phyloP scores from a whole-genome alignment of 2,888 invertebrate genomes.

The Hermodice carunculata region DNA sequence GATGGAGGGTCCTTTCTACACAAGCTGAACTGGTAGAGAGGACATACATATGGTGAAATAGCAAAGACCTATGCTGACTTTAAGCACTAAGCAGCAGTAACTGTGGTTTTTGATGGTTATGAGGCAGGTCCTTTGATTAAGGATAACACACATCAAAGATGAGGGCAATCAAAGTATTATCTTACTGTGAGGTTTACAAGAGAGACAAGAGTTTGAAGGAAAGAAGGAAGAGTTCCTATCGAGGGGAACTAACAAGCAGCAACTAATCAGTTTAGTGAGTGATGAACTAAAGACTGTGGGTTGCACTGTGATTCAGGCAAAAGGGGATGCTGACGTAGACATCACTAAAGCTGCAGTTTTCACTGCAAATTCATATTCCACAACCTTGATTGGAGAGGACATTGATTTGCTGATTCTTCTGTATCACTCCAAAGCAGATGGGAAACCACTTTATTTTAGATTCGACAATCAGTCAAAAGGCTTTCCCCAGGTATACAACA shows the following conservation, averaged over 20 bases:
- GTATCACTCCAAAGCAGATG: constrained; percentile 6
- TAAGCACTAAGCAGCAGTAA: constrained; percentile 22
- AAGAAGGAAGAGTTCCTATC: constrained; percentile 35
- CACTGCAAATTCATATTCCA: neutral
- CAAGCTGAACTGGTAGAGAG: constrained; percentile 29
- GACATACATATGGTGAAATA: constrained; percentile 28
- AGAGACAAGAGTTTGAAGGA: constrained; percentile 22
- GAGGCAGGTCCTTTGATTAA: constrained; percentile 21
- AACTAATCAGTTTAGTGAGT: constrained; percentile 24
- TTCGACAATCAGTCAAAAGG: constrained; percentile 6
- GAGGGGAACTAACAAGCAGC: constrained; percentile 26
- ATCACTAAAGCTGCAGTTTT: constrained; percentile 3
- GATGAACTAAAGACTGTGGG: constrained; percentile 15
- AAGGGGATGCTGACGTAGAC: neutral
- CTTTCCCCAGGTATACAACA: neutral
- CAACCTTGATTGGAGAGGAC: constrained; percentile 33
- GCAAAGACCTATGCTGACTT: constrained; percentile 20
- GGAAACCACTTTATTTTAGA: neutral
- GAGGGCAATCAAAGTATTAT: constrained; percentile 8
- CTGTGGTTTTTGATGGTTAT: constrained; percentile 34
- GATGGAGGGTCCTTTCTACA: constrained; percentile 38
- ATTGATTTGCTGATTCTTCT: constrained; percentile 26
- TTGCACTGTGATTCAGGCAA: constrained; percentile 9
- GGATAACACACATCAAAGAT: constrained; percentile 23
- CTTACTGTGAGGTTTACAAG: constrained; percentile 14